Conservation (phyloP, 2,797 vertebrate species). For the Glossophaga mutica region DNA sequence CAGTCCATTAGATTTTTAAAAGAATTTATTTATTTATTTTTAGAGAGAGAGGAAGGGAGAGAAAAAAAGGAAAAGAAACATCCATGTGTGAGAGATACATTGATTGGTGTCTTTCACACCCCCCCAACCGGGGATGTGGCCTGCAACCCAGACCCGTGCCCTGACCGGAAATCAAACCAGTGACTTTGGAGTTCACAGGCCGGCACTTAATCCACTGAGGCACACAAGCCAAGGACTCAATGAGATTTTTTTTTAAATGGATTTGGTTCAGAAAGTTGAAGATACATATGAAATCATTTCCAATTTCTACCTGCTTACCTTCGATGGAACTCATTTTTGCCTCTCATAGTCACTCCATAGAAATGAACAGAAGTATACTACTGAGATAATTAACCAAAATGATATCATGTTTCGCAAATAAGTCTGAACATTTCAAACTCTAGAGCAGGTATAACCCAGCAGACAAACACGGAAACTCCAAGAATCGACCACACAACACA, state of each 20-base stretch:
- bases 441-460: not conserved
- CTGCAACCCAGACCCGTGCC: too few species aligned
- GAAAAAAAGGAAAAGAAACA: too few species aligned
- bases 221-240: not conserved
- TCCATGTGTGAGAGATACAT: too few species aligned
- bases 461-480: not conserved
- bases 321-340: not conserved
- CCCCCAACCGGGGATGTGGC: too few species aligned
- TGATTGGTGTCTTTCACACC: too few species aligned
- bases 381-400: not conserved
- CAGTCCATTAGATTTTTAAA: not conserved
- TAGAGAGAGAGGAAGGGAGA: too few species aligned
- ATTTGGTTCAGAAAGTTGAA: conserved; percentile 8
- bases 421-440: not conserved
- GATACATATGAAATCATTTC: not conserved
- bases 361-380: not conserved
- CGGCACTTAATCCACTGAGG: too few species aligned
- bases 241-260: not conserved
- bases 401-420: not conserved
- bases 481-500: not conserved
- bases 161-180: too few species aligned
- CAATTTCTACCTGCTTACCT: not conserved
- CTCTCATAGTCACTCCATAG: not conserved
- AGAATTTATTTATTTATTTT: not conserved
- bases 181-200: too few species aligned